Percentiles rank a stretch among this genome's conserved stretches.
These are phyloP conservation scores for Trinectes maculatus DNA, from an alignment of 2,113 vertebrate species.

Conservation along the genomic window DNA sequence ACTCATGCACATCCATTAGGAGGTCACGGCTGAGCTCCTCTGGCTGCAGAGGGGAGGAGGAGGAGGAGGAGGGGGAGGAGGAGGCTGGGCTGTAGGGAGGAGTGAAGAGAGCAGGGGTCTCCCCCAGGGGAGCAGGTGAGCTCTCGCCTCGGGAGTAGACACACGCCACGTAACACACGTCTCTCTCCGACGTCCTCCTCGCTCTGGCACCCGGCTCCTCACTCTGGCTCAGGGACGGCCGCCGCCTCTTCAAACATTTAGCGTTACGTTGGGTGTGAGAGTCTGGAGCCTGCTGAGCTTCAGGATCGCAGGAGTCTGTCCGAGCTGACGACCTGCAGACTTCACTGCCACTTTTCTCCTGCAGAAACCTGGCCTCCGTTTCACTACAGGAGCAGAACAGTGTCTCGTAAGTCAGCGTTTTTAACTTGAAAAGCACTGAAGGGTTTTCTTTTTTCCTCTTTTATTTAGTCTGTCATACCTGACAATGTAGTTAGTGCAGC, in stretches of 20 bases:
- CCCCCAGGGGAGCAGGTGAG: conserved; percentile 43
- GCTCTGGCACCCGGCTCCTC: conserved; percentile 51
- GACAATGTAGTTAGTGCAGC: conserved; percentile 79
- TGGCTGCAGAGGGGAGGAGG: conserved; percentile 59
- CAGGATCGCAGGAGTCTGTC: conserved; percentile 9
- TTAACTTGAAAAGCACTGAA: not conserved
- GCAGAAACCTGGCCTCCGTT: conserved; percentile 76
- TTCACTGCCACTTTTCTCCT: conserved; percentile 56
- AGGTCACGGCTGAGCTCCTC: conserved; percentile 60
- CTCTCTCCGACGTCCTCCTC: conserved; percentile 32
- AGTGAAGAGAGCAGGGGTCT: conserved; percentile 56
- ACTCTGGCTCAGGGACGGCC: conserved; percentile 32
- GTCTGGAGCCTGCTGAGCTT: conserved; percentile 27
- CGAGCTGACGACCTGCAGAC: conserved; percentile 39
- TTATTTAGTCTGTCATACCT: too few relatives aligned
- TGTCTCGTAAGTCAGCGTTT: not conserved
- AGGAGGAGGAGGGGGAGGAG: conserved; percentile 71
- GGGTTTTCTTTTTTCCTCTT: not conserved
- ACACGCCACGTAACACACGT: conserved; percentile 8
- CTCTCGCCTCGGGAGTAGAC: conserved; percentile 18
- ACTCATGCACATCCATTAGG: conserved; percentile 60
- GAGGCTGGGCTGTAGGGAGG: conserved; percentile 78
- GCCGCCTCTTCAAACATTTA: conserved; percentile 65
- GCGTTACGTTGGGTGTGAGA: conserved; percentile 5
- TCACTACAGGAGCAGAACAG: conserved; percentile 64